A percentile compares a stretch with the other conserved stretches of the same genome.
phyloP scores from a whole-genome alignment of 1,140 invertebrate genomes.

The Melitaea cinxia region DNA sequence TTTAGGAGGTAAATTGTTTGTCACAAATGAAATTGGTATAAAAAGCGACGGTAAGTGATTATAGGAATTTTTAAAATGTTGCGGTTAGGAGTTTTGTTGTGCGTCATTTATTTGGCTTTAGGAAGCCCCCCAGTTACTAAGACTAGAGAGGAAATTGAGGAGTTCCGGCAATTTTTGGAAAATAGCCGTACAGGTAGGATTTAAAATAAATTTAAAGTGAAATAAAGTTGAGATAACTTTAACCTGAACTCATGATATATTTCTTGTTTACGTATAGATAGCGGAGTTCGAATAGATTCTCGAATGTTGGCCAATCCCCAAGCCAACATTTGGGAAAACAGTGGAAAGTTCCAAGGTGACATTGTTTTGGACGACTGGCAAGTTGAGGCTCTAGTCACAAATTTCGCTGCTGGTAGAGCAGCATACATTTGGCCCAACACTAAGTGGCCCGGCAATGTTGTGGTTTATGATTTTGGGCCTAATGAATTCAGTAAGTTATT shows the following conservation, averaged over 20 bases:
- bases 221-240: neutral
- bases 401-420: conserved; percentile 45
- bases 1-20: neutral
- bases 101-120: conserved; percentile 32
- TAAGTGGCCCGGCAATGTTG: conserved; percentile 51
- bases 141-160: conserved; percentile 49
- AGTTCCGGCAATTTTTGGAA: conserved; percentile 50
- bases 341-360: conserved; percentile 78
- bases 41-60: conserved; percentile 6
- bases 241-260: too few relatives aligned
- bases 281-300: conserved; percentile 37
- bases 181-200: conserved; percentile 43
- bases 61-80: conserved; percentile 40
- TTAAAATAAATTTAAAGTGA: neutral
- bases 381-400: conserved; percentile 45
- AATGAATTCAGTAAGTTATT: conserved; percentile 49
- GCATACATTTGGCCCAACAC: conserved; percentile 52
- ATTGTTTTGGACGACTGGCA: conserved; percentile 68
- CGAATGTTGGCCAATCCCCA: conserved; percentile 41
- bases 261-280: conserved; percentile 29
- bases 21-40: neutral
- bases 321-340: conserved; percentile 59
- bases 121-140: conserved; percentile 37
- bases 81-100: conserved; percentile 36
- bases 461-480: conserved; percentile 54